phyloP scores from a whole-genome alignment of 2,113 vertebrate species.

The Forbesichthys papilliferus region DNA sequence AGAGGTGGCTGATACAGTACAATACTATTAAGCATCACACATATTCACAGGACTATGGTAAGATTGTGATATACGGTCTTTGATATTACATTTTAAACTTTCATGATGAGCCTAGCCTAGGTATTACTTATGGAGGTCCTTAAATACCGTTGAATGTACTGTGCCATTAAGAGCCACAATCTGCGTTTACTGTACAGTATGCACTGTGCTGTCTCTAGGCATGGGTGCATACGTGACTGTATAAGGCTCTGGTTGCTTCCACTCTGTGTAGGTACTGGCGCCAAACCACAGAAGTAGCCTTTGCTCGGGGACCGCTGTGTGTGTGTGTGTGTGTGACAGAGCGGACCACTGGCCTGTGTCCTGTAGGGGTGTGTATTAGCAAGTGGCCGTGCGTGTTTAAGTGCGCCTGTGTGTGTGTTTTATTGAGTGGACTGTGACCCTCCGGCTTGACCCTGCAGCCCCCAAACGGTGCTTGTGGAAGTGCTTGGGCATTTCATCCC shows the following conservation, averaged over 20 bases:
- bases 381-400: conserved; percentile 5
- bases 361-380: background rate
- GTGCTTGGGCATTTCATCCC: conserved; percentile 10
- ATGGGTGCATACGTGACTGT: background rate
- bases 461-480: conserved; percentile 3
- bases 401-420: background rate
- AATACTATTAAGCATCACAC: background rate
- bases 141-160: too few relatives aligned
- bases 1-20: too few relatives aligned
- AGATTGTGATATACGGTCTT: too few relatives aligned
- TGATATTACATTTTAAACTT: too few relatives aligned
- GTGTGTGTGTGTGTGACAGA: background rate
- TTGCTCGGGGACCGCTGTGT: conserved; percentile 18
- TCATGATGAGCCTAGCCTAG: background rate
- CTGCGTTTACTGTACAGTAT: too few relatives aligned
- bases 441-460: conserved; percentile 26
- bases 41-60: background rate
- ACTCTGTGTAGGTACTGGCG: conserved; percentile 18
- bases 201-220: too few relatives aligned
- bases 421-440: background rate
- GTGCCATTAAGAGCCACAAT: too few relatives aligned
- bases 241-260: conserved; percentile 19
- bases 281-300: conserved; percentile 33
- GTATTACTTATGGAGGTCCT: background rate
- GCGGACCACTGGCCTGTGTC: too few relatives aligned